A percentile compares a stretch with the other conserved stretches of the same genome.
phyloP scores from a whole-genome alignment of 2,797 vertebrate genomes.

The Enteromius afrohamiltoni region DNA sequence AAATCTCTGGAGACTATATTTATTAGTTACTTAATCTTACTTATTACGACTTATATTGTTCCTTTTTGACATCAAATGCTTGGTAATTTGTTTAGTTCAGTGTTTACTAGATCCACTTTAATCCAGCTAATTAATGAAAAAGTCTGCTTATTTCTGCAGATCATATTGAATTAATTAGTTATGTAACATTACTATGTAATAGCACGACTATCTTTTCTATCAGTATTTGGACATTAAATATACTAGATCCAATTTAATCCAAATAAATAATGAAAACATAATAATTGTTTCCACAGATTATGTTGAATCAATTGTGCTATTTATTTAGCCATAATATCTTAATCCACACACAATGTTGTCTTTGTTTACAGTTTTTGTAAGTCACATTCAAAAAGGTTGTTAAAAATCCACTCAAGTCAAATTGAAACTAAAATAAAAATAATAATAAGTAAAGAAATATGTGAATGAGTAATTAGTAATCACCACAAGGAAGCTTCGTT shows the following conservation, averaged over 20 bases:
- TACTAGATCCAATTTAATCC: not conserved
- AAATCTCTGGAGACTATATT: not conserved
- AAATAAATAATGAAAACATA: not conserved
- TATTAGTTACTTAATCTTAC: not conserved
- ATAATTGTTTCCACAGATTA: not conserved
- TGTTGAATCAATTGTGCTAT: not conserved
- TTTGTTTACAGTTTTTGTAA: not conserved
- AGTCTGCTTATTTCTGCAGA: not conserved
- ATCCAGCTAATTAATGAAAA: not conserved
- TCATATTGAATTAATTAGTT: not conserved
- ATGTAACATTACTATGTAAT: not conserved
- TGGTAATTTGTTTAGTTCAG: not conserved
- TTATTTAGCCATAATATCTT: not conserved
- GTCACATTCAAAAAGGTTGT: constrained; percentile 1
- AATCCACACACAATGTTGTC: not conserved
- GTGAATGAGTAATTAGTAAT: constrained; percentile 34
- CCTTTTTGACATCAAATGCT: not conserved
- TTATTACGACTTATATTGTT: not conserved
- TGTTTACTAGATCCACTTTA: not conserved
- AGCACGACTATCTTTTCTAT: not conserved
- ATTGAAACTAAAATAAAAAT: not conserved
- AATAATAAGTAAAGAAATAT: not conserved
- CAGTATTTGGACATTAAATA: not conserved
- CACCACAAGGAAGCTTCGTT: constrained; percentile 24
- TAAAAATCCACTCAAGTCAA: not conserved